phyloP scores from a whole-genome alignment of 2,888 invertebrate genomes.

The Gandaritis pyraliata region DNA sequence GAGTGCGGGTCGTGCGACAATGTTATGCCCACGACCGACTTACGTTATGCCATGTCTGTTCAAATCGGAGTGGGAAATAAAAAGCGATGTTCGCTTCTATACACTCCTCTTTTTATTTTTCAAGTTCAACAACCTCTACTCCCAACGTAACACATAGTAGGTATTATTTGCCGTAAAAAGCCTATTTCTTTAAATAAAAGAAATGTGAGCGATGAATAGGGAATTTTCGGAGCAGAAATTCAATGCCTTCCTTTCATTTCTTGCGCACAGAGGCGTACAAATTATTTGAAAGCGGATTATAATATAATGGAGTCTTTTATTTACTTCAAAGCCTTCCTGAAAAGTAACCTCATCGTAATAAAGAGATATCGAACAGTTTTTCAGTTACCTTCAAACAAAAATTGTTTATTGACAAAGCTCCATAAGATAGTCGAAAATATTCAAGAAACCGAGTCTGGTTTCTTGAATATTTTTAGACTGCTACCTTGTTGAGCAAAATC shows the following conservation, averaged over 20 bases:
- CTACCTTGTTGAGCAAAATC: no score
- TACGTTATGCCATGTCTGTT: no score
- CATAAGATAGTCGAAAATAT: no score
- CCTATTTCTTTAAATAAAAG: constrained; percentile 59
- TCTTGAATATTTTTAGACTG: no score
- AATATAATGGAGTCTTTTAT: constrained; percentile 6
- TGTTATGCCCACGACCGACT: no score
- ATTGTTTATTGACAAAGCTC: no score
- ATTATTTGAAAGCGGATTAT: constrained; percentile 30
- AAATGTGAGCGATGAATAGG: constrained; percentile 55
- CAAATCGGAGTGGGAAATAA: no score
- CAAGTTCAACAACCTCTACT: constrained; percentile 57
- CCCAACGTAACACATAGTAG: constrained; percentile 53
- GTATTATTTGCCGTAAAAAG: constrained; percentile 55
- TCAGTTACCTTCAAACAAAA: no score
- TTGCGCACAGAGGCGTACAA: constrained; percentile 39
- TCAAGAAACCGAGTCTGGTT: no score
- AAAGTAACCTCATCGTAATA: not conserved
- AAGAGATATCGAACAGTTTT: no score
- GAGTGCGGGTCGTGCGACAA: no score
- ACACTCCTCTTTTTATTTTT: not conserved
- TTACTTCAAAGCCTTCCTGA: not conserved
- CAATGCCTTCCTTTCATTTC: constrained; percentile 49
- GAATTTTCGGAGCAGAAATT: constrained; percentile 54
- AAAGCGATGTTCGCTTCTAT: constrained; percentile 13